Percentiles rank a stretch among this genome's conserved stretches.
Evolutionary conservation across 2,888 invertebrate species (phyloP).

Genomic region (Teleiodes luculella): DNA sequence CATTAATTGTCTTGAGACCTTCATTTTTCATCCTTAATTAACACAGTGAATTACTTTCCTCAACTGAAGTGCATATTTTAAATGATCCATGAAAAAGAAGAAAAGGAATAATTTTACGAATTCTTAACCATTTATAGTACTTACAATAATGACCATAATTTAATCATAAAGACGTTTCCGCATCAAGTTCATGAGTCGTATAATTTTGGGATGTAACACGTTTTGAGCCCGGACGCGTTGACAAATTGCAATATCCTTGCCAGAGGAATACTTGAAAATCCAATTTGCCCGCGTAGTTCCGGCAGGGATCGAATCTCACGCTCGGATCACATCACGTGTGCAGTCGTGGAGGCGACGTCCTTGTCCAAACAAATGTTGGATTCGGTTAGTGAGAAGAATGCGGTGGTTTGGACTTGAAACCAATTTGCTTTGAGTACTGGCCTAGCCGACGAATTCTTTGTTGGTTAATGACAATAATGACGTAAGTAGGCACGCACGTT

Average conservation of each 20-base stretch:
- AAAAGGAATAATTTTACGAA: too few species aligned
- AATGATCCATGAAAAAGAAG: too few species aligned
- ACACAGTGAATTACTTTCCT: too few species aligned
- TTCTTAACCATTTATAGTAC: too few species aligned
- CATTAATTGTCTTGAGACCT: too few species aligned
- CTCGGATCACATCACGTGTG: conserved; percentile 1
- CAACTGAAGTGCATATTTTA: too few species aligned
- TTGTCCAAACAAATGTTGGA: not conserved
- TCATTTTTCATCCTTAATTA: too few species aligned
- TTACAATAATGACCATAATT: not conserved
- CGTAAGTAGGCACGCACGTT: too few species aligned
- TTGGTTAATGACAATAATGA: not conserved
- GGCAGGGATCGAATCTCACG: not conserved
- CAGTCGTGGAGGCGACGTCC: conserved; percentile 1
- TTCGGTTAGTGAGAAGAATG: not conserved
- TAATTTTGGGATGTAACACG: conserved; percentile 33
- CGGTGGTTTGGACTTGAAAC: not conserved
- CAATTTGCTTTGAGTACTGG: conserved; percentile 3
- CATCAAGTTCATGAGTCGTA: conserved; percentile 23
- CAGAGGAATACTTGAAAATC: conserved; percentile 36
- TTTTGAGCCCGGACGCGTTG: conserved; percentile 36
- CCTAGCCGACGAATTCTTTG: not conserved
- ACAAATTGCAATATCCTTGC: conserved; percentile 43
- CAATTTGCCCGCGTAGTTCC: conserved; percentile 44
- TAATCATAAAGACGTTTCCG: not conserved